These are phyloP conservation scores for Calycopis cecrops DNA, from an alignment of 1,140 invertebrate species.

Conservation along the genomic window DNA sequence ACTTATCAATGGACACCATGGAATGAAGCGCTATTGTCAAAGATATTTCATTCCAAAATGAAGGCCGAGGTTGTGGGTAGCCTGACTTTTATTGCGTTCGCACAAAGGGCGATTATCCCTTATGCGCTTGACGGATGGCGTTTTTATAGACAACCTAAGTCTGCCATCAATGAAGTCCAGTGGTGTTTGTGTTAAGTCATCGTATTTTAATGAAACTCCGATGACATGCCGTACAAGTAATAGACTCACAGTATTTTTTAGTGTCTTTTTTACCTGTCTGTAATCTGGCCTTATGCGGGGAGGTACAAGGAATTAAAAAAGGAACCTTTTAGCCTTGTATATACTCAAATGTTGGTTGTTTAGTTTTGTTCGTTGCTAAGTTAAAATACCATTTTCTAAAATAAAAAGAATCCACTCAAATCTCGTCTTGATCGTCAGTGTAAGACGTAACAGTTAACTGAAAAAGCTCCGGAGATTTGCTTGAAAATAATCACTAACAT, in stretches of 20 bases:
- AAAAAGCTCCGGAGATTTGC: no score
- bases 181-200: conserved; percentile 71
- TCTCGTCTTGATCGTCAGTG: no score
- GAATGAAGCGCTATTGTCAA: conserved; percentile 70
- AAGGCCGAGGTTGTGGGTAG: neutral
- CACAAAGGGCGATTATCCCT: conserved; percentile 35
- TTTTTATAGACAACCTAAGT: conserved; percentile 69
- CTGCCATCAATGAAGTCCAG: conserved; percentile 72
- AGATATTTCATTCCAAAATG: conserved; percentile 55
- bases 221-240: conserved; percentile 72
- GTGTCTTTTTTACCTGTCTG: conserved; percentile 58
- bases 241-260: conserved; percentile 69
- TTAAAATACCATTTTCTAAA: no score
- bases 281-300: conserved; percentile 41
- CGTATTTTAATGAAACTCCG: conserved; percentile 72
- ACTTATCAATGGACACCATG: conserved; percentile 73
- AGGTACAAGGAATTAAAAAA: conserved; percentile 42
- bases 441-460: no score
- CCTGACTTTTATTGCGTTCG: conserved; percentile 24
- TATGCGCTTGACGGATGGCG: conserved; percentile 24
- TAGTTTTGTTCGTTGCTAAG: neutral
- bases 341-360: neutral
- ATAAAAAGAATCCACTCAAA: no score
- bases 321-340: neutral
- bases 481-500: no score